Evolutionary conservation across 2,113 vertebrate species (phyloP), one percentile per base, ranked within the genome.

Genomic region (Anas platyrhynchos): DNA sequence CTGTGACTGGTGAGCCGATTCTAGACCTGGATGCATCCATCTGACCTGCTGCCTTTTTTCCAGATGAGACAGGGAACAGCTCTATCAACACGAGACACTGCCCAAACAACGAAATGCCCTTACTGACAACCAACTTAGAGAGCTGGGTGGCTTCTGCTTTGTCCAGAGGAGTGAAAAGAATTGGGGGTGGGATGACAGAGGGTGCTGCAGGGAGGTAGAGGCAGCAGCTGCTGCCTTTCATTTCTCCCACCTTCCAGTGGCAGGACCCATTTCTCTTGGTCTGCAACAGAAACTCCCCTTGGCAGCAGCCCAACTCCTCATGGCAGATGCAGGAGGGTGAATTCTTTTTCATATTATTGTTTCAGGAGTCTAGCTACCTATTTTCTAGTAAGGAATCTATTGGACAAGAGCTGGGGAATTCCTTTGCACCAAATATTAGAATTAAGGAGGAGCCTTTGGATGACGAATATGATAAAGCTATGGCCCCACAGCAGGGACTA

Each of bases 371-470:
- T 97, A 98, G 97, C 97, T 98, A 97, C 93, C 94, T 96, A 94
- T 97, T 96, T 94, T 89, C 96, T 98, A 98, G 96, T 97, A 98
- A 97, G 97, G 98, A 98, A 96, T 98, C 98, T 94, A 98, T 98
- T 98, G 97, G 98, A 97, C 98, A 98, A 97, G 98, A 98, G 96
- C 97, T 98, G 95, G 98, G 98, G 76, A 98, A 98, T 95, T 98
- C 98, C 76, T 98, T 98, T 91, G 97, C 98, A 52, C 96, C 98
- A 74, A 93, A 98, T 98, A 98, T 99, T 96, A 98, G 98, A 93
- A 99, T 99, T 97, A 99, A 99, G 98, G 99, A 99, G 93, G 99
- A 99, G 97, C 99, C 99, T 88, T 97, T 99, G 96, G 99, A 99
- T 91, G 99, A 99, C 94, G 99, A 99, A 97, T 99, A 99, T 96